Conservation (phyloP, 1,140 invertebrate genomes). For the Cyclargus thomasi region DNA sequence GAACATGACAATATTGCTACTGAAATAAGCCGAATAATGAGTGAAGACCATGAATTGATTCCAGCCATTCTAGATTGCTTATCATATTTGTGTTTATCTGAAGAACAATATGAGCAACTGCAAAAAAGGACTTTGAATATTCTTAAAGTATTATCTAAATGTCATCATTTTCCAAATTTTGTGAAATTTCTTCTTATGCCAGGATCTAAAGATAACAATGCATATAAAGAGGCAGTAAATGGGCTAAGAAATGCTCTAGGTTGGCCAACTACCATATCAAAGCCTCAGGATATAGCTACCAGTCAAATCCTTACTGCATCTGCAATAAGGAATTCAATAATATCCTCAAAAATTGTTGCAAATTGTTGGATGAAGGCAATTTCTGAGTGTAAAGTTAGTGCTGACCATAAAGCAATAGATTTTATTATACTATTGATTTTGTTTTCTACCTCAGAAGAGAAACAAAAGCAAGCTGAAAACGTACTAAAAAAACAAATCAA, state of each 20-base stretch:
- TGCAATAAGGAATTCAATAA: slow-evolving; percentile 61
- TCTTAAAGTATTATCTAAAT: slow-evolving; percentile 48
- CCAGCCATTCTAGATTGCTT: slow-evolving; percentile 68
- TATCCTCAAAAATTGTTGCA: slow-evolving; percentile 58
- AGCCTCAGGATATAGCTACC: slow-evolving; percentile 51
- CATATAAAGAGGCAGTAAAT: slow-evolving; percentile 48
- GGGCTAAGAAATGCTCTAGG: slow-evolving; percentile 56
- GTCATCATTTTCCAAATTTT: slow-evolving; percentile 62
- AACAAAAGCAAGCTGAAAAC: slow-evolving; percentile 58
- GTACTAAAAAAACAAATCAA: slow-evolving; percentile 63
- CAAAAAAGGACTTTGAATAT: slow-evolving; percentile 62
- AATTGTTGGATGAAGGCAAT: slow-evolving; percentile 64
- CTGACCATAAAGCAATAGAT: slow-evolving; percentile 66
- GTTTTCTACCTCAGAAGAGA: slow-evolving; percentile 57
- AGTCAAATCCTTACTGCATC: slow-evolving; percentile 65
- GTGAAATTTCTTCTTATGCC: slow-evolving; percentile 63
- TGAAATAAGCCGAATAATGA: slow-evolving; percentile 62
- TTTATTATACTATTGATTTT: slow-evolving; percentile 62
- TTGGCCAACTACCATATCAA: slow-evolving; percentile 48
- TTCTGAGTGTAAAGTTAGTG: slow-evolving; percentile 44
- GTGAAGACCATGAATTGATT: slow-evolving; percentile 57
- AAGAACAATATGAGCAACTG: slow-evolving; percentile 55
- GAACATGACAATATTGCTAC: slow-evolving; percentile 59
- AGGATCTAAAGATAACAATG: slow-evolving; percentile 38
- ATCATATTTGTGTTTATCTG: slow-evolving; percentile 60